Evolutionary conservation across 1,140 invertebrate species (phyloP).

Genomic region (Orius insidiosus): DNA sequence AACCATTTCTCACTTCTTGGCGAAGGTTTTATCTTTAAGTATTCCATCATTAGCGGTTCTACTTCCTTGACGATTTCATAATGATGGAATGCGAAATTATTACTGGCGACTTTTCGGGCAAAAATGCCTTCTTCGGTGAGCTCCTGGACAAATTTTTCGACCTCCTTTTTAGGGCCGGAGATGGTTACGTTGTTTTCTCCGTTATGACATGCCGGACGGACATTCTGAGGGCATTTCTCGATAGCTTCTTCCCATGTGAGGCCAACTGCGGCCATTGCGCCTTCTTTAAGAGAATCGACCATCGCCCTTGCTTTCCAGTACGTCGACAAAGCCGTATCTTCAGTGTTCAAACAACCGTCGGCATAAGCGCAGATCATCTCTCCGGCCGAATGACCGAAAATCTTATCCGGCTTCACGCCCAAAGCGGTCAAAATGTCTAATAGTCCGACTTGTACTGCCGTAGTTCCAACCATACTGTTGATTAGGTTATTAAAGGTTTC

Average conservation of each 20-base stretch:
- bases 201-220: slow-evolving; percentile 87
- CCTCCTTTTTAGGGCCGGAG: slow-evolving; percentile 59
- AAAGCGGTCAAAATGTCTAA: slow-evolving; percentile 53
- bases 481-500: slow-evolving; percentile 64
- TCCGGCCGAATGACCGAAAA: slow-evolving; percentile 72
- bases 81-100: slow-evolving; percentile 83
- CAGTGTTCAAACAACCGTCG: slow-evolving; percentile 62
- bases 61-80: slow-evolving; percentile 29
- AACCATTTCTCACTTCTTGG: slow-evolving; percentile 69
- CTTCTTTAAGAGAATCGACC: slow-evolving; percentile 33
- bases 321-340: slow-evolving; percentile 52
- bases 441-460: slow-evolving; percentile 83
- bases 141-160: slow-evolving; percentile 54
- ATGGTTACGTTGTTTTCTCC: slow-evolving; percentile 79
- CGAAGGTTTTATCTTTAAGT: slow-evolving; percentile 40
- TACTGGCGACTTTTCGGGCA: slow-evolving; percentile 73
- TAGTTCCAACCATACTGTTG: slow-evolving; percentile 82
- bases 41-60: slow-evolving; percentile 23
- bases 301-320: slow-evolving; percentile 44
- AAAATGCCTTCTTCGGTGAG: slow-evolving; percentile 69
- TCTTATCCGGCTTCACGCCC: slow-evolving; percentile 58
- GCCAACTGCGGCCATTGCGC: slow-evolving; percentile 25
- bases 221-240: slow-evolving; percentile 49
- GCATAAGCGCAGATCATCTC: slow-evolving; percentile 75
- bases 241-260: slow-evolving; percentile 74